These are phyloP conservation scores for Oceanodroma tethys DNA, from an alignment of 2,113 vertebrate species.

Conservation along the genomic window DNA sequence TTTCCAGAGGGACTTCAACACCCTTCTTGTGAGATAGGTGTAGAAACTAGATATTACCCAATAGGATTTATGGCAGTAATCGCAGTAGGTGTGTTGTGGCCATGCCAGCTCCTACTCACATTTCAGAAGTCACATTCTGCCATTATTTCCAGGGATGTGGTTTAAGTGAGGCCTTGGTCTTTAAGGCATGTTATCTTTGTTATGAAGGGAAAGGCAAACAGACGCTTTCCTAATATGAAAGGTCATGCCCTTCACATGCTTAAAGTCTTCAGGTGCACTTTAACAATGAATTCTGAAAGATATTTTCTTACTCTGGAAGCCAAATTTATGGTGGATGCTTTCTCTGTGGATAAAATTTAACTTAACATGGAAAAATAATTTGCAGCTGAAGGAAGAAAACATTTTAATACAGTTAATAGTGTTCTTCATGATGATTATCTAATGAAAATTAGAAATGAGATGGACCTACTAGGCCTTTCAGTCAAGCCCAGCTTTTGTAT, in stretches of 20 bases:
- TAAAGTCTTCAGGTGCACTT: neutral
- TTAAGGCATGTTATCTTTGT: neutral
- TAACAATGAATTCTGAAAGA: neutral
- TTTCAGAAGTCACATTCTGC: neutral
- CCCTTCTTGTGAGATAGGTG: neutral
- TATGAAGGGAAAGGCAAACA: neutral
- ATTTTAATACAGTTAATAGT: neutral
- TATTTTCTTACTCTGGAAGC: neutral
- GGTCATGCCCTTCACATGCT: neutral
- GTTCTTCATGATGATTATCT: neutral
- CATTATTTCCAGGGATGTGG: neutral
- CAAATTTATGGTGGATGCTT: neutral
- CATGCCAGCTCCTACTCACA: neutral
- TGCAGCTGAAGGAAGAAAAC: neutral
- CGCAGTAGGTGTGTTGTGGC: neutral
- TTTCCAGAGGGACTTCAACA: neutral
- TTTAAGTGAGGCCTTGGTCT: neutral
- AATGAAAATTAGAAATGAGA: neutral
- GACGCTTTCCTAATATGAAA: neutral
- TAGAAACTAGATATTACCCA: neutral
- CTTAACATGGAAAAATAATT: neutral
- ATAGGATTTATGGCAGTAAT: neutral
- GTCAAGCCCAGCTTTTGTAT: neutral
- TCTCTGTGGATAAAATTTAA: neutral
- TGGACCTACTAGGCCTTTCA: neutral